Conservation (phyloP, 1,140 invertebrate species). For the Hyles euphorbiae region DNA sequence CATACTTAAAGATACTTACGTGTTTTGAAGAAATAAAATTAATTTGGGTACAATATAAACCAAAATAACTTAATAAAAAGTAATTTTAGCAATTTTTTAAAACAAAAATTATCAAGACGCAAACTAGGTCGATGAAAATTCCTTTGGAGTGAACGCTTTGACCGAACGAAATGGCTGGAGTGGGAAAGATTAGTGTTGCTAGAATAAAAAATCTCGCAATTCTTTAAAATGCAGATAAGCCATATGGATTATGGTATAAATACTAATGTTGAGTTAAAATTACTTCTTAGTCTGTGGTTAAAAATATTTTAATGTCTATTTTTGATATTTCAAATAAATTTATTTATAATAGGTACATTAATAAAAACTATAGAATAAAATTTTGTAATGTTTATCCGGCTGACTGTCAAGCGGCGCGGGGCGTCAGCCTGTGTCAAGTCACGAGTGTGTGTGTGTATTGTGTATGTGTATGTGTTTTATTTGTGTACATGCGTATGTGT, state of each 20-base stretch:
- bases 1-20: constrained; percentile 47
- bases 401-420: too few relatives aligned
- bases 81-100: constrained; percentile 22
- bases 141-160: constrained; percentile 2
- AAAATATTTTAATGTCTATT: too few relatives aligned
- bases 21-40: constrained; percentile 29
- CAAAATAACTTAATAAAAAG: constrained; percentile 18
- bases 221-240: too few relatives aligned
- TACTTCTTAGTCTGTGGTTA: too few relatives aligned
- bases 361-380: too few relatives aligned
- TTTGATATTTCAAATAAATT: too few relatives aligned
- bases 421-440: too few relatives aligned
- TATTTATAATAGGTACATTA: too few relatives aligned
- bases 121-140: constrained; percentile 36
- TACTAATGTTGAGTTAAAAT: too few relatives aligned
- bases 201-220: neutral
- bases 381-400: too few relatives aligned
- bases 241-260: too few relatives aligned
- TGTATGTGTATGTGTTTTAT: neutral
- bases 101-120: constrained; percentile 36
- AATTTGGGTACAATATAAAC: constrained; percentile 9
- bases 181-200: neutral
- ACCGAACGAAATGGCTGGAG: neutral
- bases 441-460: neutral
- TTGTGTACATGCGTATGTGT: too few relatives aligned